Percentiles rank a stretch among this genome's conserved stretches.
Evolutionary conservation across 2,888 invertebrate species (phyloP).

Genomic region (Sarcophaga variegata): DNA sequence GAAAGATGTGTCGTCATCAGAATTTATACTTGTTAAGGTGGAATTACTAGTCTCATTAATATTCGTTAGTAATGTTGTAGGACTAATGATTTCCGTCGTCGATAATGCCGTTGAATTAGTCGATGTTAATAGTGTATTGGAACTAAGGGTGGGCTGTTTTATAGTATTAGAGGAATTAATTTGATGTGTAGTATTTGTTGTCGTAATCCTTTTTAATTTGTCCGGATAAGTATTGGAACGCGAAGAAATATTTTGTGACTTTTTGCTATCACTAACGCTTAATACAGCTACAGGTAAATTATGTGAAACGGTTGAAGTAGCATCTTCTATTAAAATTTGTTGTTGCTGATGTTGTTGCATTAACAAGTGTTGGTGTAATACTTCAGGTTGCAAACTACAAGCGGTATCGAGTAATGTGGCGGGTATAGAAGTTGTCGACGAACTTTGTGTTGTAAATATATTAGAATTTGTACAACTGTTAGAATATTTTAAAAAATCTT

Average conservation of each 20-base stretch:
- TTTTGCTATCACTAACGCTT: constrained; percentile 36
- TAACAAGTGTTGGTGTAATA: constrained; percentile 71
- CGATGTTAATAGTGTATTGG: constrained; percentile 26
- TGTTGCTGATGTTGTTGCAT: constrained; percentile 71
- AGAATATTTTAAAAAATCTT: constrained; percentile 67
- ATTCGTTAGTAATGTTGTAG: constrained; percentile 31
- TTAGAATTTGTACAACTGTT: constrained; percentile 70
- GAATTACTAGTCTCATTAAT: constrained; percentile 51
- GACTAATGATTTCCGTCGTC: constrained; percentile 31
- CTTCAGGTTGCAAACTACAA: constrained; percentile 62
- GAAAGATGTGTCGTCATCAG: constrained; percentile 48
- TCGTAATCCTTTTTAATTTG: constrained; percentile 70
- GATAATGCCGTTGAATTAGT: constrained; percentile 41
- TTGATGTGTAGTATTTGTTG: constrained; percentile 26
- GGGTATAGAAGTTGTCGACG: constrained; percentile 44
- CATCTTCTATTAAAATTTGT: constrained; percentile 69
- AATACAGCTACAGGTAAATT: constrained; percentile 42
- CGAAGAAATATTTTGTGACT: constrained; percentile 29
- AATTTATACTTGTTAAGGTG: constrained; percentile 43
- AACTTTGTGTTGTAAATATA: constrained; percentile 36
- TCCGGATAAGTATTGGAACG: constrained; percentile 32
- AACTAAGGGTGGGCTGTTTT: constrained; percentile 36
- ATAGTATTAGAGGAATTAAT: constrained; percentile 19
- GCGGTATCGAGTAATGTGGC: constrained; percentile 48
- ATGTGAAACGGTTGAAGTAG: constrained; percentile 35